A percentile compares a stretch with the other conserved stretches of the same genome.
phyloP scores from a whole-genome alignment of 1,140 invertebrate genomes.

The Melanaphis sacchari region DNA sequence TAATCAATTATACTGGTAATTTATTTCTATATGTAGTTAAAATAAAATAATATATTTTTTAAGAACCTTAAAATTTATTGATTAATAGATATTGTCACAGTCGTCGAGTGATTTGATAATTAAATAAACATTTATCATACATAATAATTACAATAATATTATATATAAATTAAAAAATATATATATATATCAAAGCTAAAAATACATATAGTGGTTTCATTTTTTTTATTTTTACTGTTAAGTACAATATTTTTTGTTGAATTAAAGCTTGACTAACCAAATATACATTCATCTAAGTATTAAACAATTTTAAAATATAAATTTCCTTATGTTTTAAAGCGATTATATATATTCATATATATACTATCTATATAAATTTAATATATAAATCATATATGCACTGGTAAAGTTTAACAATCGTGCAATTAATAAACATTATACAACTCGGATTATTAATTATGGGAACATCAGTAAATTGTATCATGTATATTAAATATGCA shows the following conservation, averaged over 20 bases:
- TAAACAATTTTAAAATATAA: background rate
- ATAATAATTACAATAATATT: too few species aligned
- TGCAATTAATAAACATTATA: background rate
- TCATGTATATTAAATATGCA: background rate
- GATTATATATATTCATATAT: too few species aligned
- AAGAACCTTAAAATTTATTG: background rate
- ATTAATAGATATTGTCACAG: background rate
- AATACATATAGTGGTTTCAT: background rate
- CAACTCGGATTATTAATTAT: background rate
- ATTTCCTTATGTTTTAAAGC: background rate
- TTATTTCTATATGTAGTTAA: background rate
- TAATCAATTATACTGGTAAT: background rate
- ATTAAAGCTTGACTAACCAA: background rate
- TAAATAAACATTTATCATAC: background rate
- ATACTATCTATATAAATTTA: too few species aligned
- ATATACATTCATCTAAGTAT: background rate
- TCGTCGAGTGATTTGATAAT: background rate
- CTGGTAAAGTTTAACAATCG: background rate
- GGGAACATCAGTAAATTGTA: background rate
- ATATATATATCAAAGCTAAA: too few species aligned
- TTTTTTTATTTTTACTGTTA: background rate
- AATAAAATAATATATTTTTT: background rate
- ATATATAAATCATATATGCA: too few species aligned
- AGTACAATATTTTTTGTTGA: background rate
- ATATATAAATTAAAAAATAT: background rate